Conservation (phyloP, 2,113 vertebrate genomes). For the Heteronetta atricapilla region DNA sequence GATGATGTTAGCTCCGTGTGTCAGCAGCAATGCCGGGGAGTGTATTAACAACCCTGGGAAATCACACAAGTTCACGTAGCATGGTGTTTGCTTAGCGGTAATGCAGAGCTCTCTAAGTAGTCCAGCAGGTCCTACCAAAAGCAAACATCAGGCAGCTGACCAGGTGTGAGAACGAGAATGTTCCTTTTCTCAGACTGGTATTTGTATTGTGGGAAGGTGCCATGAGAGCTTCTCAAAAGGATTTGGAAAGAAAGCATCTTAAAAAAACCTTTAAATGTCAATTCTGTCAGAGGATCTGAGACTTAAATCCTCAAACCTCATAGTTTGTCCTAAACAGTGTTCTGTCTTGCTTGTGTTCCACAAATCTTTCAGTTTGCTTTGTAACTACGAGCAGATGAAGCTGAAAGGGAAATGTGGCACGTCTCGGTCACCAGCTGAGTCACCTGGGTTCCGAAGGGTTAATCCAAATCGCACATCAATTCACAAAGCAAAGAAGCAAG, state of each 20-base stretch:
- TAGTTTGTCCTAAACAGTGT: background rate
- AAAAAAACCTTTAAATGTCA: background rate
- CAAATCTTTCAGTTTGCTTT: background rate
- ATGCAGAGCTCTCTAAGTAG: background rate
- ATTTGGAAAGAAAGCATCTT: background rate
- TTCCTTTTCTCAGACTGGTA: background rate
- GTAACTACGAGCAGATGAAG: background rate
- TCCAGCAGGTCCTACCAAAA: background rate
- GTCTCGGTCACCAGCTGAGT: background rate
- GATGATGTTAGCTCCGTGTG: background rate
- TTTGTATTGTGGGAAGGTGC: background rate
- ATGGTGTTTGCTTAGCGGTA: conserved; percentile 15
- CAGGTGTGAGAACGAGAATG: background rate
- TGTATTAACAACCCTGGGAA: conserved; percentile 26
- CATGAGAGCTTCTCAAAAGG: background rate
- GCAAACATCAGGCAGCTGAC: background rate
- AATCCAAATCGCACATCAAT: background rate
- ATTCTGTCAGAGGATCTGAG: background rate
- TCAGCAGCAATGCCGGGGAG: conserved; percentile 7
- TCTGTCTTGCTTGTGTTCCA: background rate
- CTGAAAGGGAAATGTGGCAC: background rate
- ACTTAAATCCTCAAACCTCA: background rate
- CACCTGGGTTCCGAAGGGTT: background rate
- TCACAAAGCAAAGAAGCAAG: background rate
- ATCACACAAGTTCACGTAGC: conserved; percentile 15